These are phyloP conservation scores for Oreochromis tanganicae DNA, from an alignment of 2,113 vertebrate species.

Conservation along the genomic window DNA sequence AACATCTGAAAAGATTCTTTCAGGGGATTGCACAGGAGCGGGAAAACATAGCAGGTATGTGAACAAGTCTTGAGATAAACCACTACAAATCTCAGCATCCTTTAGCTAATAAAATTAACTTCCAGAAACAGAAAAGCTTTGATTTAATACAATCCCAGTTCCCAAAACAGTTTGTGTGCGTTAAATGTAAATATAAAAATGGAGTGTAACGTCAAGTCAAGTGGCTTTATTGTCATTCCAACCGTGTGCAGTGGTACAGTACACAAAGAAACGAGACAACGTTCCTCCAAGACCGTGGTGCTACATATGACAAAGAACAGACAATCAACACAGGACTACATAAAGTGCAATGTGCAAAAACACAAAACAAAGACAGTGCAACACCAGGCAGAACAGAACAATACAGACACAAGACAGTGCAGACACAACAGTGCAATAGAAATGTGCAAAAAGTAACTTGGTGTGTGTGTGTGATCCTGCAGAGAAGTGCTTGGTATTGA, in stretches of 20 bases:
- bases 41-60: constrained; percentile 5
- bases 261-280: neutral
- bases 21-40: constrained; percentile 7
- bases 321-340: neutral
- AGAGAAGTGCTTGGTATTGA: neutral
- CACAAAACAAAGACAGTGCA: neutral
- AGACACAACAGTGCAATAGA: neutral
- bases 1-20: neutral
- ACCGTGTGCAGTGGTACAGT: neutral
- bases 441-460: neutral
- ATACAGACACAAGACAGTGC: neutral
- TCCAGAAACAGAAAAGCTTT: neutral
- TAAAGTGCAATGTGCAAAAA: neutral
- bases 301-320: neutral
- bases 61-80: neutral
- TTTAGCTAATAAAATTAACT: neutral
- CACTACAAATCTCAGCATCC: neutral
- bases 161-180: neutral
- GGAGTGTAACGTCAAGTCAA: neutral
- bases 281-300: neutral
- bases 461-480: neutral
- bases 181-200: neutral
- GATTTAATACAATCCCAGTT: neutral
- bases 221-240: neutral
- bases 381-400: neutral